Base-by-base conservation (phyloP, 2,888 invertebrate species). In the Petrolisthes cinctipes region DNA sequence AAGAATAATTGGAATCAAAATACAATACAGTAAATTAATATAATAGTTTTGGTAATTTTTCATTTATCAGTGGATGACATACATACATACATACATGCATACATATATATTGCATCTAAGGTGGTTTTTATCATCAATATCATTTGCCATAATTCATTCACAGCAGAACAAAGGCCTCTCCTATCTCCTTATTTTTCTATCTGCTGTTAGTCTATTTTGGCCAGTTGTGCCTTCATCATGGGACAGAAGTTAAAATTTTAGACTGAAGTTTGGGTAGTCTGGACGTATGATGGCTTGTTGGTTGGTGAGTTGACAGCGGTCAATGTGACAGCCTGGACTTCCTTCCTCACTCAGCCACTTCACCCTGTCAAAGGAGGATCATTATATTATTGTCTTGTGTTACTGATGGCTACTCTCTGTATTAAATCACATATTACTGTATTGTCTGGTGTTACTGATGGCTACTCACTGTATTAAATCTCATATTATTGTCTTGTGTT, bases 271-370 rank as follows among this genome's bases (percentile, higher is more conserved):
- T 92, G 95, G 95, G 92, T 96, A 95, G 91, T 95, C 95, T 90
- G 94, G 94, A 91, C 94, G 94, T 2, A 95, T 94, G 80, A 97
- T 94, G 92, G 95, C 96, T 92, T 96, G 96, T 95, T 96, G 96
- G 93, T 97, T 97, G 89, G 94, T 94, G 82, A 97, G 94, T 91
- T 97, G 96, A 91, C 97, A 96, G 91, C 95, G 95, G 91, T 97
- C 96, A 91, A 97, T 96, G 93, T 96, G 95, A 92, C 96, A 95
- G 90, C 96, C 97, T 0, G 97, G 97, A 83, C 97, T 97, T 0
- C 97, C 97, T 0, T 95, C 95, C 81, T 95, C 95, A 73, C 95
- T 95, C 90, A 97, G 93, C 97, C 97, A 97, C 89, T 95, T 94
- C 87, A 96, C 94, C 96, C 97, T 97, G 87, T 66, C 86, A 81